Evolutionary conservation across 37 sponge, comb jelly and placozoan genomes (phyloP).

Genomic region (Chondrosia reniformis): DNA sequence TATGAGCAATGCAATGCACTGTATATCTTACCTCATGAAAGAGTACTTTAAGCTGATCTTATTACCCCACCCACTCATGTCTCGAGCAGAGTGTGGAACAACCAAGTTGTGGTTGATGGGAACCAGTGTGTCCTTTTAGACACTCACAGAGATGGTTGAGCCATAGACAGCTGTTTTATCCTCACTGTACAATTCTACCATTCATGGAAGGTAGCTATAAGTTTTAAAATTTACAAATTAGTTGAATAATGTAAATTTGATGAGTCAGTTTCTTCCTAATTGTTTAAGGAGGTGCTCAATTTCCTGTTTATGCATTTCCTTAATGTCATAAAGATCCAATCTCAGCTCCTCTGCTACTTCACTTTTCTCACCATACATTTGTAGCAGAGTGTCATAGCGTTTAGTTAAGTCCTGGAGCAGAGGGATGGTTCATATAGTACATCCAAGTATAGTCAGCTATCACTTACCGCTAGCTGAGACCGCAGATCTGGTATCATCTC

Average conservation of each 20-base stretch:
- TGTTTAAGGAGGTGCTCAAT: slow-evolving; percentile 1
- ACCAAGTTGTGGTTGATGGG: too few species aligned
- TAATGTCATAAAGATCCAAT: slow-evolving; percentile 90
- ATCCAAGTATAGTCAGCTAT: neutral
- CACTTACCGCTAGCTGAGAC: slow-evolving; percentile 43
- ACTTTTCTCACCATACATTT: slow-evolving; percentile 99
- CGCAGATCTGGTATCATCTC: slow-evolving; percentile 37
- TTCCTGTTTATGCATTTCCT: slow-evolving; percentile 90
- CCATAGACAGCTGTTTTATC: too few species aligned
- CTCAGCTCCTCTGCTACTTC: slow-evolving; percentile 93
- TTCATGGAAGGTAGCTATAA: neutral
- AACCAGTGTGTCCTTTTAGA: too few species aligned
- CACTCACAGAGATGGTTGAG: too few species aligned
- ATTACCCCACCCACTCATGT: too few species aligned
- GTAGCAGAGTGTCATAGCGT: slow-evolving; percentile 86
- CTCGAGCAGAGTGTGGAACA: too few species aligned
- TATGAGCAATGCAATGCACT: too few species aligned
- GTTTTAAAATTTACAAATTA: neutral
- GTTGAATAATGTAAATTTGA: neutral
- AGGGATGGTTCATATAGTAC: too few species aligned
- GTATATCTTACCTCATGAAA: too few species aligned
- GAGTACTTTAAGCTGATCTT: too few species aligned
- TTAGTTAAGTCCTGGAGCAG: slow-evolving; percentile 74
- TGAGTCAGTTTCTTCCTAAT: neutral
- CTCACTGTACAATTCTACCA: neutral